Percentiles rank a stretch among this genome's conserved stretches.
Conservation (phyloP, 2,888 invertebrate genomes). For the Tanytarsus gracilentus region DNA sequence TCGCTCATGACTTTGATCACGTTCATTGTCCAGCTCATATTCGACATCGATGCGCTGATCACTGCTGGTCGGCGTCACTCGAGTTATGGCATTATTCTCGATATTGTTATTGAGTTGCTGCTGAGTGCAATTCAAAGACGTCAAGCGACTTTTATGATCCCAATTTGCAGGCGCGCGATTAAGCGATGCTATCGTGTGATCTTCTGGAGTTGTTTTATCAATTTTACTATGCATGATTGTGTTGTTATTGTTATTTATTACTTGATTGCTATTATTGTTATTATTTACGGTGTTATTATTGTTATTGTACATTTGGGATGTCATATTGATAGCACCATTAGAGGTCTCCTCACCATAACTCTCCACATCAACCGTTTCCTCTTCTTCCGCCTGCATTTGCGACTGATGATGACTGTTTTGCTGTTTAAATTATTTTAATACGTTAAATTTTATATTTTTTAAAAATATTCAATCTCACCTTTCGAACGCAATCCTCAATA, state of each 20-base stretch:
- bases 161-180: constrained; percentile 21
- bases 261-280: constrained; percentile 26
- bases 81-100: constrained; percentile 26
- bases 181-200: constrained; percentile 29
- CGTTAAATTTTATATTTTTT: not conserved
- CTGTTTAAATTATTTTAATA: not conserved
- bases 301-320: constrained; percentile 22
- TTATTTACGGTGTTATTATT: constrained; percentile 25
- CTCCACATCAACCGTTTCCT: constrained; percentile 61
- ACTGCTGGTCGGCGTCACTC: constrained; percentile 31
- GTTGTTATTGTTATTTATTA: constrained; percentile 24
- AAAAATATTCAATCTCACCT: constrained; percentile 38
- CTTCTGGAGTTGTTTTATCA: constrained; percentile 29
- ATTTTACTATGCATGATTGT: constrained; percentile 23
- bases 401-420: constrained; percentile 7
- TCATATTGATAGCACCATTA: constrained; percentile 35
- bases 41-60: constrained; percentile 34
- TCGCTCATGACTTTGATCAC: constrained; percentile 35
- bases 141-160: constrained; percentile 23
- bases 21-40: constrained; percentile 31
- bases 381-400: constrained; percentile 46
- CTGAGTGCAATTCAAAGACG: constrained; percentile 14
- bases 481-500: constrained; percentile 53
- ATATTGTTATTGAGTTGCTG: too few relatives aligned
- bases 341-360: constrained; percentile 45